Evolutionary conservation across 2,888 invertebrate species (phyloP).

Genomic region (Caenorhabditis afra): DNA sequence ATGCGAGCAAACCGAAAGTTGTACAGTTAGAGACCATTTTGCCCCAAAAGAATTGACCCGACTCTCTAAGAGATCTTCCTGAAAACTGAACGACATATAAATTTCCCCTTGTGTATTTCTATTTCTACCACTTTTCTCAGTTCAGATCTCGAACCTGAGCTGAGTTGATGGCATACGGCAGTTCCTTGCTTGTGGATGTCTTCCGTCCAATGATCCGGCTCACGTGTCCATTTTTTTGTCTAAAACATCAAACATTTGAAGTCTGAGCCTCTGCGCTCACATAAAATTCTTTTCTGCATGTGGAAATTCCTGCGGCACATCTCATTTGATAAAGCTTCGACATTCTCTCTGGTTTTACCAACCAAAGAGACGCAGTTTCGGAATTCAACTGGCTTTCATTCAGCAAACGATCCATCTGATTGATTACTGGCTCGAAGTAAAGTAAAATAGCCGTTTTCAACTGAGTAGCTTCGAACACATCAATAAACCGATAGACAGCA

Average conservation of each 20-base stretch:
- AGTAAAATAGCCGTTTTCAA: constrained; percentile 68
- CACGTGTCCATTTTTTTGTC: constrained; percentile 71
- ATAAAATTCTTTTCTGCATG: constrained; percentile 75
- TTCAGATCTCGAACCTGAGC: constrained; percentile 56
- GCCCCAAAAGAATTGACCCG: constrained; percentile 58
- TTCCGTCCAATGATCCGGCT: constrained; percentile 72
- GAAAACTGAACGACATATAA: constrained; percentile 1
- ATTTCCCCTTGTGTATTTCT: too few relatives aligned
- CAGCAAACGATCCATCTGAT: constrained; percentile 73
- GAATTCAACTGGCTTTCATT: constrained; percentile 69
- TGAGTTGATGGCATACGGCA: constrained; percentile 77
- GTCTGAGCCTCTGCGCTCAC: constrained; percentile 36
- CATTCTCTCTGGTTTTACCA: constrained; percentile 74
- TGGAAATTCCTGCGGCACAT: constrained; percentile 75
- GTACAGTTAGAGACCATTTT: constrained; percentile 74
- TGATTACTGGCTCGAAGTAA: constrained; percentile 75
- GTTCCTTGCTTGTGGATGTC: constrained; percentile 78
- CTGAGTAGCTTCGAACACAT: constrained; percentile 71
- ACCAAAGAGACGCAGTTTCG: constrained; percentile 77
- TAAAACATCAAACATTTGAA: constrained; percentile 18
- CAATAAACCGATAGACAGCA: constrained; percentile 73
- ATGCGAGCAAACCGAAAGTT: constrained; percentile 75
- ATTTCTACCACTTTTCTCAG: too few relatives aligned
- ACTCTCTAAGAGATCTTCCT: constrained; percentile 70
- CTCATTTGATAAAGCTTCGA: constrained; percentile 78